Evolutionary conservation across 2,888 invertebrate species (phyloP).

Genomic region (Cinara cedri): DNA sequence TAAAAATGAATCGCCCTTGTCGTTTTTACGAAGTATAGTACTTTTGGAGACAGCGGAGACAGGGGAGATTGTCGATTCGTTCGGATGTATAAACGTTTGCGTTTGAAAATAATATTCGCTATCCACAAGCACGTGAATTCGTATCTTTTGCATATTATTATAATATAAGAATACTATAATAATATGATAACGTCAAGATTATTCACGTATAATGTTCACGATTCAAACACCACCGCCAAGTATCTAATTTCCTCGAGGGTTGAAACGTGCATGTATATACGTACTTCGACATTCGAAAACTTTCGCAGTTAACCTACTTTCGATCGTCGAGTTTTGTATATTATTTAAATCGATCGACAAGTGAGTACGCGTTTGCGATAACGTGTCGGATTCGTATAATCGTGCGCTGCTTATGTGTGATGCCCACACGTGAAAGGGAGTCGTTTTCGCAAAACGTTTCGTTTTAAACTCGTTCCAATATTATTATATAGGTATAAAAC

Average conservation of each 20-base stretch:
- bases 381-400: neutral
- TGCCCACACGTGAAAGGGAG: no score
- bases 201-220: no score
- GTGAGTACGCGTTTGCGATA: neutral
- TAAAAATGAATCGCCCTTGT: neutral
- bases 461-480: no score
- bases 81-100: no score
- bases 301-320: conserved; percentile 36
- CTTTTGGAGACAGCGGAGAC: no score
- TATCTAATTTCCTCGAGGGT: neutral
- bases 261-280: neutral
- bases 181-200: conserved; percentile 22
- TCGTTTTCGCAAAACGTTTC: no score
- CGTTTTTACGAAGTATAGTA: no score
- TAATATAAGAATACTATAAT: no score
- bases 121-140: conserved; percentile 26
- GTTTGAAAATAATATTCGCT: conserved; percentile 3
- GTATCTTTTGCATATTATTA: neutral
- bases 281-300: conserved; percentile 32
- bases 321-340: neutral
- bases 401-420: no score
- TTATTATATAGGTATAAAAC: no score
- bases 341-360: neutral
- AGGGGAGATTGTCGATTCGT: no score
- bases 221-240: neutral